These are phyloP conservation scores for Orbicella faveolata DNA, from an alignment of 64 coral and sea anemone genomes.

Conservation along the genomic window DNA sequence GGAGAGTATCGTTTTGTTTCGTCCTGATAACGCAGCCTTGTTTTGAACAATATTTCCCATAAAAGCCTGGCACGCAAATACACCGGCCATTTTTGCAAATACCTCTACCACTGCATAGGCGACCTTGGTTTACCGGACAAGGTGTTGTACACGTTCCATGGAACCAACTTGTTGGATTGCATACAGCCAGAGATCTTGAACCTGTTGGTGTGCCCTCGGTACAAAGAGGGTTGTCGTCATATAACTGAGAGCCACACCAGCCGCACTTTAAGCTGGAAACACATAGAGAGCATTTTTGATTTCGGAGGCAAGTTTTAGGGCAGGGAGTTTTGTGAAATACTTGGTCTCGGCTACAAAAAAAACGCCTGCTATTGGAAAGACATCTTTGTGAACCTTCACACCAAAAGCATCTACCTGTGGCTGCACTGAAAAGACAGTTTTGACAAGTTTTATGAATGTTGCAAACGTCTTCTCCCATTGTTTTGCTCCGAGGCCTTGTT, in stretches of 20 bases:
- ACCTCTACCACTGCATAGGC: constrained; percentile 41
- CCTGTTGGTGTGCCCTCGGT: neutral
- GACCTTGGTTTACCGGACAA: constrained; percentile 27
- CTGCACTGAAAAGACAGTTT: constrained; percentile 34
- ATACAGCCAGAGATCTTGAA: neutral
- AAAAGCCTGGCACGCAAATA: constrained; percentile 29
- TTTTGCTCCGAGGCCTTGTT: neutral
- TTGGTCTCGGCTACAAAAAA: neutral
- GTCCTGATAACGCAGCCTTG: constrained; percentile 41
- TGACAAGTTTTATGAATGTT: constrained; percentile 2
- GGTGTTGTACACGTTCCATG: constrained; percentile 11
- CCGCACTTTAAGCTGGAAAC: constrained; percentile 2
- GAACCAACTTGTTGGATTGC: constrained; percentile 45
- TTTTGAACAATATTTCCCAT: constrained; percentile 54
- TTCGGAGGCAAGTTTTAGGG: constrained; percentile 11
- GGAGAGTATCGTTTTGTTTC: constrained; percentile 25
- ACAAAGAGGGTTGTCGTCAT: neutral
- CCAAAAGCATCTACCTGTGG: constrained; percentile 47
- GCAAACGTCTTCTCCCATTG: neutral
- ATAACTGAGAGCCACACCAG: constrained; percentile 18
- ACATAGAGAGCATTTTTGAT: constrained; percentile 45
- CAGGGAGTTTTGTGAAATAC: neutral
- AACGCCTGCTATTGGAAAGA: neutral
- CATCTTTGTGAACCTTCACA: constrained; percentile 31
- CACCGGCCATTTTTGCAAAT: constrained; percentile 46